Conservation (phyloP, 2,797 vertebrate species). For the Amazona finschi region DNA sequence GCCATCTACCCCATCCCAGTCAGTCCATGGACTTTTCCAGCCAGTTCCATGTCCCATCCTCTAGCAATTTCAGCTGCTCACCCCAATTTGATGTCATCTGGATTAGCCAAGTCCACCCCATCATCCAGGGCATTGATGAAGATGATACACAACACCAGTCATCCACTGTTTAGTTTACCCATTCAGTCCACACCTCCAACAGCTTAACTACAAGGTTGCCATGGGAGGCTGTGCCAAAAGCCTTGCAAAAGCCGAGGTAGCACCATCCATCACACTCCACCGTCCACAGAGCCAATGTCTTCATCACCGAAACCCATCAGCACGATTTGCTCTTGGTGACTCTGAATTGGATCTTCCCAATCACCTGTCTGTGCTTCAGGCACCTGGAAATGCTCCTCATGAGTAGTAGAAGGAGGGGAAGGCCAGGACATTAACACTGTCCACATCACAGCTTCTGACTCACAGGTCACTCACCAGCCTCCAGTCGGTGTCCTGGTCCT, state of each 20-base stretch:
- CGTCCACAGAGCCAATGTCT: background rate
- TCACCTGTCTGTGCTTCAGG: background rate
- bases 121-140: background rate
- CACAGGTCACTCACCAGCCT: background rate
- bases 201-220: background rate
- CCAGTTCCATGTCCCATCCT: background rate
- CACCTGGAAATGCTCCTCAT: background rate
- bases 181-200: background rate
- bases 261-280: fast-evolving
- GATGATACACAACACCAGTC: background rate
- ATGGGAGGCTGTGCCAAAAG: background rate
- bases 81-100: fast-evolving
- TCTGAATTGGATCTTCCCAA: background rate
- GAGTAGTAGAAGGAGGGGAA: background rate
- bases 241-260: background rate
- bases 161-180: fast-evolving
- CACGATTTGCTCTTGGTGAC: background rate
- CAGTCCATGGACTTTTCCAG: background rate
- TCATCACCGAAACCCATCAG: background rate
- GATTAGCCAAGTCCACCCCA: background rate
- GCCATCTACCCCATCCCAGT: background rate
- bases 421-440: fast-evolving
- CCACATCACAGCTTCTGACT: background rate
- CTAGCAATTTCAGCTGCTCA: fast-evolving
- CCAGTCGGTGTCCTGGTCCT: background rate